phyloP scores from a whole-genome alignment of 2,888 invertebrate genomes.

The Acanthacorydalis orientalis region DNA sequence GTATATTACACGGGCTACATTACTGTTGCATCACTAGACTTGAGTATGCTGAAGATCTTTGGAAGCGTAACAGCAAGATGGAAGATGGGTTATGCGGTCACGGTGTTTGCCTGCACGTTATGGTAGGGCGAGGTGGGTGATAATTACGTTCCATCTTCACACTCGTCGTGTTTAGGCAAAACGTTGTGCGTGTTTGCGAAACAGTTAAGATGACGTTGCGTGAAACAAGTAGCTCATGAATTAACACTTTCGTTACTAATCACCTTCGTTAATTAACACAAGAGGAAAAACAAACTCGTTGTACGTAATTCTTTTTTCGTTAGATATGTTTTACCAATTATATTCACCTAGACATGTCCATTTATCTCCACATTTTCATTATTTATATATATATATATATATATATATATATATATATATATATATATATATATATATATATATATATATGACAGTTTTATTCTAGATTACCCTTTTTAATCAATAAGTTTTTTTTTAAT shows the following conservation, averaged over 20 bases:
- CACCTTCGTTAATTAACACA: not conserved
- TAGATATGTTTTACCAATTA: not conserved
- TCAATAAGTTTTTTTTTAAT: no score
- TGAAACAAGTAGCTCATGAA: not conserved
- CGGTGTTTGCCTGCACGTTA: no score
- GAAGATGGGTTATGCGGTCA: no score
- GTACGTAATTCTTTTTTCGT: not conserved
- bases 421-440: not conserved
- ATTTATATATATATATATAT: not conserved
- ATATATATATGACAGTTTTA: no score
- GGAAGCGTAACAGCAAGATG: no score
- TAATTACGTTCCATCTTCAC: no score
- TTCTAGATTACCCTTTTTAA: no score
- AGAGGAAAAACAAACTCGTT: not conserved
- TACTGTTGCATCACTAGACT: no score
- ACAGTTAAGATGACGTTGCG: not conserved
- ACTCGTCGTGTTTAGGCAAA: not conserved
- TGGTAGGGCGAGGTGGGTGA: no score
- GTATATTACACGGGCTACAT: no score
- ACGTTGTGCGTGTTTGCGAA: not conserved
- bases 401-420: conserved; percentile 3
- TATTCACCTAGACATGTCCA: not conserved
- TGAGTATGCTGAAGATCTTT: no score
- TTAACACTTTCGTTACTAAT: not conserved
- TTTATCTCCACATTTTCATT: no score